Percentiles rank a stretch among this genome's conserved stretches.
Conservation (phyloP, 2,113 vertebrate genomes). For the Halichoeres trimaculatus region DNA sequence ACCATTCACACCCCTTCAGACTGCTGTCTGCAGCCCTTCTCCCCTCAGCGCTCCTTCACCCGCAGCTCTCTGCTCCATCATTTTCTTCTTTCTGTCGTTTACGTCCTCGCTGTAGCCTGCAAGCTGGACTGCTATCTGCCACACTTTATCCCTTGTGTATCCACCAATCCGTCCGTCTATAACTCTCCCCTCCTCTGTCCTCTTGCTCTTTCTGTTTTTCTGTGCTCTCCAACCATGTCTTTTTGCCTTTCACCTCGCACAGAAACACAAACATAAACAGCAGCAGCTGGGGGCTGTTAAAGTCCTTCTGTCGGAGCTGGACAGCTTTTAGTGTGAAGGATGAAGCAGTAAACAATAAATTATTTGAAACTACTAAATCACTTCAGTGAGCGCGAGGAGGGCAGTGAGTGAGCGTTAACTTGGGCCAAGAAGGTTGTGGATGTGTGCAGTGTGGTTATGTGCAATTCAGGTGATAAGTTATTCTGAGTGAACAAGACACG, state of each 20-base stretch:
- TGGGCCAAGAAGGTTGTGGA: slow-evolving; percentile 26
- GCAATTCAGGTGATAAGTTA: slow-evolving; percentile 25
- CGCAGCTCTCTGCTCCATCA: slow-evolving; percentile 54
- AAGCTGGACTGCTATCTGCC: slow-evolving; percentile 45
- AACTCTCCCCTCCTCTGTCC: slow-evolving; percentile 16
- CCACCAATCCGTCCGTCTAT: slow-evolving; percentile 41
- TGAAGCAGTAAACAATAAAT: slow-evolving; percentile 68
- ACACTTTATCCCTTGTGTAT: slow-evolving; percentile 57
- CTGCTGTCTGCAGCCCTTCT: slow-evolving; percentile 74
- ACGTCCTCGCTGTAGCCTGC: slow-evolving; percentile 34
- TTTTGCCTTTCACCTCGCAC: slow-evolving; percentile 41
- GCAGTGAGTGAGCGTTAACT: slow-evolving; percentile 50
- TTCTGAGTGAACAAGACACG: slow-evolving; percentile 15
- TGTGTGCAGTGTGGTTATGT: slow-evolving; percentile 2
- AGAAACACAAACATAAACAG: slow-evolving; percentile 62
- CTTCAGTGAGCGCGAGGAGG: slow-evolving; percentile 35
- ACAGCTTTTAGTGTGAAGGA: slow-evolving; percentile 63
- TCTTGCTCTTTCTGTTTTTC: slow-evolving; percentile 5
- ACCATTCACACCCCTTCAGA: slow-evolving; percentile 79
- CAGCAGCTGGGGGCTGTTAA: slow-evolving; percentile 60
- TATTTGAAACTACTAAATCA: slow-evolving; percentile 63
- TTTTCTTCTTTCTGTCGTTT: slow-evolving; percentile 54
- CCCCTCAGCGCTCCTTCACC: slow-evolving; percentile 52
- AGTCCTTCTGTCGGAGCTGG: slow-evolving; percentile 50
- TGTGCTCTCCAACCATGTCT: slow-evolving; percentile 31